Percentiles rank a stretch among this genome's conserved stretches.
These are phyloP conservation scores for Vanessa atalanta DNA, from an alignment of 1,140 invertebrate species.

Conservation along the genomic window DNA sequence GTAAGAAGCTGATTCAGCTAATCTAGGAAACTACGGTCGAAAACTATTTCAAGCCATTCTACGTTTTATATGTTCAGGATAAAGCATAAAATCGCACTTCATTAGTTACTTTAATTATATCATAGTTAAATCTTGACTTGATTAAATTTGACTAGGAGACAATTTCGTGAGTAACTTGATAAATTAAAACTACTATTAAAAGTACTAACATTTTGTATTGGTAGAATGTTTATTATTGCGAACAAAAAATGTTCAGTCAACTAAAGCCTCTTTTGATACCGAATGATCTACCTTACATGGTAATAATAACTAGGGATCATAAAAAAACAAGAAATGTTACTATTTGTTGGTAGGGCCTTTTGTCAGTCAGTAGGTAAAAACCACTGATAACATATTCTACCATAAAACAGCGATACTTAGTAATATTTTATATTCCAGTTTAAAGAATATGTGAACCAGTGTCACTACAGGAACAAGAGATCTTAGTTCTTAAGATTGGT, in stretches of 20 bases:
- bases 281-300: too few species aligned
- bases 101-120: conserved; percentile 3
- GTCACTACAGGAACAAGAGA: too few species aligned
- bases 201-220: not conserved
- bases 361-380: too few species aligned
- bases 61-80: not conserved
- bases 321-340: too few species aligned
- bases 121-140: conserved; percentile 2
- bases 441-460: too few species aligned
- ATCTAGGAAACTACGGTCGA: not conserved
- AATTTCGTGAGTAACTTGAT: not conserved
- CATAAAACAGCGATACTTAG: too few species aligned
- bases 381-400: too few species aligned
- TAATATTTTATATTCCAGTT: too few species aligned
- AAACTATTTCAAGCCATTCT: not conserved
- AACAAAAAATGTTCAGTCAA: not conserved
- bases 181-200: not conserved
- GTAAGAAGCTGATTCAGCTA: conserved; percentile 13
- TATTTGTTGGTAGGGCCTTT: too few species aligned
- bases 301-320: too few species aligned
- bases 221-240: not conserved
- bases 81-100: not conserved
- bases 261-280: too few species aligned
- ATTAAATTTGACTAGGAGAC: conserved; percentile 4
- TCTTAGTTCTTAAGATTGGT: too few species aligned